Evolutionary conservation across 2,113 vertebrate species (phyloP).

Genomic region (Takifugu flavidus): DNA sequence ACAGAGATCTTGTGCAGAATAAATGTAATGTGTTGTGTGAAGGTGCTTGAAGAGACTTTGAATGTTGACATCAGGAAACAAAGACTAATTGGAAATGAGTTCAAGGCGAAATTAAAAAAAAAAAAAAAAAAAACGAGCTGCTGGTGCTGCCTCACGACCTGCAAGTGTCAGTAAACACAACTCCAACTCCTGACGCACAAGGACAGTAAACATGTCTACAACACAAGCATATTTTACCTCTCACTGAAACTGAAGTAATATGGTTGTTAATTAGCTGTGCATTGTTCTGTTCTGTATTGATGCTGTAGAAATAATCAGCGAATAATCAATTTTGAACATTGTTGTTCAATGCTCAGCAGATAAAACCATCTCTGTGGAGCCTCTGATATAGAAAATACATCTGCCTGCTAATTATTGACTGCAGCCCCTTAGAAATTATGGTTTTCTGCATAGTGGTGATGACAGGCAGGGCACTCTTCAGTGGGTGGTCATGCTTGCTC

Average conservation of each 20-base stretch:
- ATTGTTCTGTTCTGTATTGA: conserved; percentile 23
- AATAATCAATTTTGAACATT: conserved; percentile 44
- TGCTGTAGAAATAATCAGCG: conserved; percentile 24
- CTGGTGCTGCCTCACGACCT: too few species aligned
- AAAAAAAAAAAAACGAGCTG: background rate
- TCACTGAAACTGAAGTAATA: conserved; percentile 19
- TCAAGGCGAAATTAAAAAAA: too few species aligned
- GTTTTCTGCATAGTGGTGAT: background rate
- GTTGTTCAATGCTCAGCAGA: conserved; percentile 49
- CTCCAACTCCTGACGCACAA: too few species aligned
- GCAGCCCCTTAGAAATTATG: conserved; percentile 9
- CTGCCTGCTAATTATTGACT: conserved; percentile 64
- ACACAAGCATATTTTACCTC: background rate
- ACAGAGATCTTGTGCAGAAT: too few species aligned
- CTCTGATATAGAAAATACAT: conserved; percentile 50
- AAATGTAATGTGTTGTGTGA: too few species aligned
- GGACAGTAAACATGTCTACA: too few species aligned
- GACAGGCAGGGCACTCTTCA: conserved; percentile 11
- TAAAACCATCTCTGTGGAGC: conserved; percentile 52
- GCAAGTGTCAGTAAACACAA: too few species aligned
- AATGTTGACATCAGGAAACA: too few species aligned
- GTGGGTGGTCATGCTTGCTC: conserved; percentile 3
- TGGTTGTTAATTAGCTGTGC: conserved; percentile 15
- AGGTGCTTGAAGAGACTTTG: too few species aligned
- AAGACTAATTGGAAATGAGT: too few species aligned